These are phyloP conservation scores for Trididemnum nubilum DNA, from an alignment of 23 tunicate genomes.

Conservation along the genomic window DNA sequence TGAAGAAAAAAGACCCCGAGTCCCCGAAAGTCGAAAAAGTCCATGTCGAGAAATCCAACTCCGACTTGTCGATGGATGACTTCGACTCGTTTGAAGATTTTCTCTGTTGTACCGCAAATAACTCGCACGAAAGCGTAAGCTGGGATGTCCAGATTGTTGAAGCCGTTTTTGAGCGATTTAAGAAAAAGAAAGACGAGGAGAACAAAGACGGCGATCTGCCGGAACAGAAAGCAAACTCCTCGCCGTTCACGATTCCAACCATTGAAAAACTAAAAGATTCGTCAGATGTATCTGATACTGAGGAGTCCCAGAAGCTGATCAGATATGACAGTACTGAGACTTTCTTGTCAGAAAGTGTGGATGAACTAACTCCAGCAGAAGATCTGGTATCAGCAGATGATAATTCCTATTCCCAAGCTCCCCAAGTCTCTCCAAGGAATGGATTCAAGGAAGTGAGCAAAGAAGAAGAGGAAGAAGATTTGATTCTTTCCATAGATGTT, in stretches of 20 bases:
- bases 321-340: constrained; percentile 2
- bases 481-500: background rate
- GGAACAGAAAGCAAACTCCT: background rate
- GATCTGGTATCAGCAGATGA: background rate
- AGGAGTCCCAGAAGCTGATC: background rate
- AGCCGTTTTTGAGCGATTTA: constrained; percentile 68
- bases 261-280: background rate
- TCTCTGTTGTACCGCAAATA: constrained; percentile 48
- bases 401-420: background rate
- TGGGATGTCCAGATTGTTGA: constrained; percentile 88
- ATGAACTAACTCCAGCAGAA: constrained; percentile 16
- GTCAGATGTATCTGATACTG: constrained; percentile 2
- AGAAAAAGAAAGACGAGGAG: constrained; percentile 37
- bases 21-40: background rate
- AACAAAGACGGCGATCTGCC: background rate
- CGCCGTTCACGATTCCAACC: background rate
- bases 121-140: constrained; percentile 67
- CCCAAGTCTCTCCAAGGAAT: background rate
- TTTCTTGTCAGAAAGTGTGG: constrained; percentile 8
- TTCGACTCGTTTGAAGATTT: constrained; percentile 55
- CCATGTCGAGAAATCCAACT: background rate
- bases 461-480: background rate
- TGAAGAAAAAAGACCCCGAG: background rate
- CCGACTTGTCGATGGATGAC: constrained; percentile 29
- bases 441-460: background rate